These are phyloP conservation scores for Hoplostethus mediterraneus DNA, from an alignment of 2,797 vertebrate species.

Conservation along the genomic window DNA sequence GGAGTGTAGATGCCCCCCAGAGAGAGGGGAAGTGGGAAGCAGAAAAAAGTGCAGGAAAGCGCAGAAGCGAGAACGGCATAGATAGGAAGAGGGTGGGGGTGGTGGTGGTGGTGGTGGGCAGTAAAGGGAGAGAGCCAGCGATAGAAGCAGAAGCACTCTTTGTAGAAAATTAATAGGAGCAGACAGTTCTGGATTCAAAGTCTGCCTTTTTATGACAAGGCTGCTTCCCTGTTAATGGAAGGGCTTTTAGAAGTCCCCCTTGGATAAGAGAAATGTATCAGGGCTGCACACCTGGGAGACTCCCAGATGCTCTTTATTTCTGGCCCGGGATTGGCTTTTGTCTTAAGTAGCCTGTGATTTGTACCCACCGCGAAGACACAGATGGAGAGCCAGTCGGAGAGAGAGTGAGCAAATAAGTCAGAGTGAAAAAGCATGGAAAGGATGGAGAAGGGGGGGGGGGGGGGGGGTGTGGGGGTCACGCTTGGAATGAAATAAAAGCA, in stretches of 20 bases:
- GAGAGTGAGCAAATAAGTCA: constrained; percentile 56
- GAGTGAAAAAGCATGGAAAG: constrained; percentile 32
- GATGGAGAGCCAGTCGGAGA: constrained; percentile 58
- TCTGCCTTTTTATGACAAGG: constrained; percentile 77
- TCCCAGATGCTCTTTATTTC: constrained; percentile 74
- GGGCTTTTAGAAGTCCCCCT: constrained; percentile 83
- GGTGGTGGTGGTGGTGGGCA: constrained; percentile 6
- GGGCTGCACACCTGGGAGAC: constrained; percentile 81
- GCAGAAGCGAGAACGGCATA: constrained; percentile 43
- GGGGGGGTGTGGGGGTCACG: constrained; percentile 18
- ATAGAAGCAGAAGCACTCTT: constrained; percentile 73
- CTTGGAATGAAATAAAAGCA: constrained; percentile 73
- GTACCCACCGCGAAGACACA: constrained; percentile 65
- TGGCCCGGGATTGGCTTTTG: constrained; percentile 76
- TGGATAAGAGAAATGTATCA: constrained; percentile 79
- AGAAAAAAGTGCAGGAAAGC: constrained; percentile 47
- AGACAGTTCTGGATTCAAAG: constrained; percentile 82
- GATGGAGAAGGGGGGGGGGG: not conserved
- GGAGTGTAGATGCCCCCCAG: constrained; percentile 52
- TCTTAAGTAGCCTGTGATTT: constrained; percentile 84
- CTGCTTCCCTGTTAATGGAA: constrained; percentile 83
- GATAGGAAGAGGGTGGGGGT: constrained; percentile 29
- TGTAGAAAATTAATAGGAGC: constrained; percentile 84
- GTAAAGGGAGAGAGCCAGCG: constrained; percentile 52
- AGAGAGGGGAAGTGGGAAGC: constrained; percentile 57